These are phyloP conservation scores for Sinopyrophorus schimmeli DNA, from an alignment of 2,888 invertebrate species.

Conservation along the genomic window DNA sequence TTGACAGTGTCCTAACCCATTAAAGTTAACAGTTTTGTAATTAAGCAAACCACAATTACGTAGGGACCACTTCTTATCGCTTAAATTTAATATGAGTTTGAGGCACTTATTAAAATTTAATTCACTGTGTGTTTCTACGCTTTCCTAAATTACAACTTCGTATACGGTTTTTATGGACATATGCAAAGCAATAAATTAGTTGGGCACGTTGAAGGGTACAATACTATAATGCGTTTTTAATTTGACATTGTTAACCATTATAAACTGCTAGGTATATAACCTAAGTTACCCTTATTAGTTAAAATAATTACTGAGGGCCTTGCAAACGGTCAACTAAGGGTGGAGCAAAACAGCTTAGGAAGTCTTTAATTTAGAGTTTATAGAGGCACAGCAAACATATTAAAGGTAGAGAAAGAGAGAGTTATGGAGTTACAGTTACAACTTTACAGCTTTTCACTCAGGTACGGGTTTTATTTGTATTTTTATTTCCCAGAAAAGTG, in stretches of 20 bases:
- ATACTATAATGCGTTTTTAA: constrained; percentile 7
- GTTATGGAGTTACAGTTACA: constrained; percentile 36
- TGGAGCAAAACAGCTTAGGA: constrained; percentile 6
- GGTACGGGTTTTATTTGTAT: constrained; percentile 45
- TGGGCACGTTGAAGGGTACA: too few species aligned
- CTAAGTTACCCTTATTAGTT: constrained; percentile 15
- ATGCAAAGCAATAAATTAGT: too few species aligned
- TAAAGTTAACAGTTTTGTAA: too few species aligned
- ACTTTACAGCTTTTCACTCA: constrained; percentile 39
- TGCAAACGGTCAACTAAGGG: constrained; percentile 10
- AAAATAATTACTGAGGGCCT: constrained; percentile 17
- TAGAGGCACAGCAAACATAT: constrained; percentile 18
- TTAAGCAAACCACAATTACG: too few species aligned
- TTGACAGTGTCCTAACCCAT: too few species aligned
- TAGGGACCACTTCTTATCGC: too few species aligned
- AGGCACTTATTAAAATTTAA: too few species aligned
- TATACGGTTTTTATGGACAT: too few species aligned
- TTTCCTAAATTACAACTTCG: too few species aligned
- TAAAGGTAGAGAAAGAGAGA: constrained; percentile 22
- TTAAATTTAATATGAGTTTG: too few species aligned
- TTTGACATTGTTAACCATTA: constrained; percentile 5
- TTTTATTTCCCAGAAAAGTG: constrained; percentile 45
- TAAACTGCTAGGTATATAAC: constrained; percentile 11
- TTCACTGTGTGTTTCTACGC: too few species aligned
- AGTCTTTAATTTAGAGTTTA: constrained; percentile 17